phyloP scores from a whole-genome alignment of 2,888 invertebrate species.

The Microdon myrmicae region DNA sequence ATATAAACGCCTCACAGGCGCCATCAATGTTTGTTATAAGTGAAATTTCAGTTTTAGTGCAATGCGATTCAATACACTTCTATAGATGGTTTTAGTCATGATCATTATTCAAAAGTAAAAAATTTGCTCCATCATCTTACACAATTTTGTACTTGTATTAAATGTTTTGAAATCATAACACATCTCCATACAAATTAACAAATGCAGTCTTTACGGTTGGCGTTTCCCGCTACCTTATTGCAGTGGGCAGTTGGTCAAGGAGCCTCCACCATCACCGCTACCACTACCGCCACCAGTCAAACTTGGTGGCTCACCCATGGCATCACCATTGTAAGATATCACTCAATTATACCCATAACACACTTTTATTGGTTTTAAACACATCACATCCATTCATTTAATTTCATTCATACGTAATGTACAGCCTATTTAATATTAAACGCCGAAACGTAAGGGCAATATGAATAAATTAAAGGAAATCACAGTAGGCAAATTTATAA shows the following conservation, averaged over 20 bases:
- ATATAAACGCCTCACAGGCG: not conserved
- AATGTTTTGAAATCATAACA: constrained; percentile 52
- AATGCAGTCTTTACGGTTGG: constrained; percentile 91
- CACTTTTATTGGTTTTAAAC: too few species aligned
- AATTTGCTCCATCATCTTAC: constrained; percentile 41
- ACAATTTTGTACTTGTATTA: constrained; percentile 45
- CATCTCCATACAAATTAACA: constrained; percentile 60
- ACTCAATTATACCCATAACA: constrained; percentile 51
- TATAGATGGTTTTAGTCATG: constrained; percentile 19
- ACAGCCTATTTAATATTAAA: too few species aligned
- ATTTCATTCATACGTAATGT: too few species aligned
- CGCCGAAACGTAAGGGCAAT: too few species aligned
- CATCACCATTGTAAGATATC: constrained; percentile 74
- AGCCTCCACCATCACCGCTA: constrained; percentile 81
- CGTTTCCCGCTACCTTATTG: constrained; percentile 96
- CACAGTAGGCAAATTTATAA: too few species aligned
- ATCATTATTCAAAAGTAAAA: constrained; percentile 17
- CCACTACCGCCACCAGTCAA: constrained; percentile 83
- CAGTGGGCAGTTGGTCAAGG: constrained; percentile 80
- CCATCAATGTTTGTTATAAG: constrained; percentile 13
- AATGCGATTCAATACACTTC: constrained; percentile 53
- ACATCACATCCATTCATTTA: too few species aligned
- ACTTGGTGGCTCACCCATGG: constrained; percentile 76
- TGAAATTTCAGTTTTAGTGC: constrained; percentile 53
- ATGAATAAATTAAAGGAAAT: too few species aligned